phyloP scores from a whole-genome alignment of 2,113 vertebrate genomes.

The Pyxicephalus adspersus region DNA sequence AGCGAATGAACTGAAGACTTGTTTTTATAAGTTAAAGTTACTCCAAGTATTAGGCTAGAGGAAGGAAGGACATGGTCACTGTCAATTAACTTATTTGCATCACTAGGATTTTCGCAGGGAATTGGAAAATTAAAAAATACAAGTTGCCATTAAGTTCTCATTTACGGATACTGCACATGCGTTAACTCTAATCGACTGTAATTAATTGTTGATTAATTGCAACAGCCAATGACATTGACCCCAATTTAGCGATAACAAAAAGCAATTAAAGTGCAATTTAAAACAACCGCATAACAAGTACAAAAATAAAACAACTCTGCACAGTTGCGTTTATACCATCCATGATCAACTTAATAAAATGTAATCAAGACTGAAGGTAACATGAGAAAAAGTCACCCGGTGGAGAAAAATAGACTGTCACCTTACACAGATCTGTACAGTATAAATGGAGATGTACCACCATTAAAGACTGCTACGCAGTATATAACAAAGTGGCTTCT shows the following conservation, averaged over 20 bases:
- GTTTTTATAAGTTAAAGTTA: no score
- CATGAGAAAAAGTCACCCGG: background rate
- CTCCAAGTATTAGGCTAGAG: no score
- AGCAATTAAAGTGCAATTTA: conserved; percentile 44
- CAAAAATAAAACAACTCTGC: conserved; percentile 22
- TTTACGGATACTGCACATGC: conserved; percentile 13
- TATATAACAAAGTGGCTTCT: no score
- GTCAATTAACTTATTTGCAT: no score
- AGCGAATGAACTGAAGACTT: no score
- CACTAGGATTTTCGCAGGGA: no score
- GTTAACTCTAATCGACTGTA: conserved; percentile 28
- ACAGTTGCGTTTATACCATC: background rate
- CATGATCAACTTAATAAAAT: background rate
- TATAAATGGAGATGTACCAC: no score
- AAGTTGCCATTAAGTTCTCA: background rate
- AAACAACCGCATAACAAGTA: conserved; percentile 31
- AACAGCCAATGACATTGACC: conserved; percentile 41
- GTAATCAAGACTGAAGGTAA: background rate
- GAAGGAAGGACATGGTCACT: no score
- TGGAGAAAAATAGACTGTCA: no score
- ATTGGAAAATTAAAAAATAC: background rate
- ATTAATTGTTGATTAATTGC: conserved; percentile 48
- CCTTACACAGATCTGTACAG: no score
- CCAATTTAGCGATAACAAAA: conserved; percentile 44
- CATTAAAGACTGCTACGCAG: no score